Evolutionary conservation across 2,797 vertebrate species (phyloP).

Genomic region (Scolopax bukidnonensis): DNA sequence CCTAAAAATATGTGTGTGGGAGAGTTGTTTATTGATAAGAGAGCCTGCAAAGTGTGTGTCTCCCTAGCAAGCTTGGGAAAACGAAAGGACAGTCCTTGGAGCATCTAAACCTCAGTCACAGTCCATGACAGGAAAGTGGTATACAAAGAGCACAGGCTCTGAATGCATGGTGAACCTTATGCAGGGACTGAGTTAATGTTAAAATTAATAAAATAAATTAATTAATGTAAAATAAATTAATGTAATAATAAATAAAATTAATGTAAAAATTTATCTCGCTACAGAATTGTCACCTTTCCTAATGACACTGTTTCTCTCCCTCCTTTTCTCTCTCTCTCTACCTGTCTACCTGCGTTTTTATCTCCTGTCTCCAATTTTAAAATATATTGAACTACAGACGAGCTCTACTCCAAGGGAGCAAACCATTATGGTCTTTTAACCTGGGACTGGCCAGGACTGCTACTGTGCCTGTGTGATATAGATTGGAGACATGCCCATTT

Average conservation of each 20-base stretch:
- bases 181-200: background rate
- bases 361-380: background rate
- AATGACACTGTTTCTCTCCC: background rate
- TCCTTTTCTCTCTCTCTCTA: background rate
- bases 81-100: background rate
- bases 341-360: background rate
- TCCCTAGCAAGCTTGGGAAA: background rate
- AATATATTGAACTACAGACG: background rate
- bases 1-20: background rate
- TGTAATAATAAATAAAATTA: background rate
- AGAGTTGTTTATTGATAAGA: background rate
- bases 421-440: background rate
- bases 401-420: background rate
- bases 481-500: fast-evolving
- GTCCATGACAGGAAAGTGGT: background rate
- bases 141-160: background rate
- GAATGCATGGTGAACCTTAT: background rate
- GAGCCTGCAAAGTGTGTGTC: background rate
- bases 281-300: background rate
- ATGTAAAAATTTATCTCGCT: background rate
- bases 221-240: background rate
- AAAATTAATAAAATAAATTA: background rate
- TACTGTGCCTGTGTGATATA: fast-evolving
- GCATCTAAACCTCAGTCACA: background rate
- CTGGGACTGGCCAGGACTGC: background rate